phyloP scores from a whole-genome alignment of 2,888 invertebrate species.

The Unio delphinus region DNA sequence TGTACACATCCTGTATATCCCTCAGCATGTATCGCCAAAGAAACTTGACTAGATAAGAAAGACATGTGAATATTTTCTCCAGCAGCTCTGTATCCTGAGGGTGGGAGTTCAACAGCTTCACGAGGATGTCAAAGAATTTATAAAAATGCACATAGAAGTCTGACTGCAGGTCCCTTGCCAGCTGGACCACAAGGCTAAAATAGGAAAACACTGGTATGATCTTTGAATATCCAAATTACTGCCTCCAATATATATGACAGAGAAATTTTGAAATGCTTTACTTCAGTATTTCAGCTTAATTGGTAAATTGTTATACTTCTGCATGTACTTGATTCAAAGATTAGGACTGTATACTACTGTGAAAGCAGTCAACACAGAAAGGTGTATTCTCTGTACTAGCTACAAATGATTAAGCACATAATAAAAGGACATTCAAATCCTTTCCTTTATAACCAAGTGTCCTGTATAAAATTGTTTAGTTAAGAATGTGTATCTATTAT shows the following conservation, averaged over 20 bases:
- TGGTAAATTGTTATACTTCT: too few relatives aligned
- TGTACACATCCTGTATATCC: conserved; percentile 83
- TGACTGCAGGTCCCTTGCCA: conserved; percentile 88
- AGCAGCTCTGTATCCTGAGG: conserved; percentile 85
- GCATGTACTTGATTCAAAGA: too few relatives aligned
- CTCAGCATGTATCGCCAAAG: conserved; percentile 87
- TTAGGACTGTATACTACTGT: too few relatives aligned
- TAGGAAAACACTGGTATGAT: background rate
- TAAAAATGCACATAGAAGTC: conserved; percentile 91
- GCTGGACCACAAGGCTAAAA: conserved; percentile 83
- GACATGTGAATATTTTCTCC: conserved; percentile 87
- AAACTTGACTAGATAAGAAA: conserved; percentile 92
- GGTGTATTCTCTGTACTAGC: too few relatives aligned
- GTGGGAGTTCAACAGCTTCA: conserved; percentile 79
- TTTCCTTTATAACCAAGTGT: too few relatives aligned
- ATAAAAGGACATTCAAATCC: too few relatives aligned
- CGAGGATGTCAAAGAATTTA: conserved; percentile 81
- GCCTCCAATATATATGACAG: too few relatives aligned
- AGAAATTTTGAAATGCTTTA: background rate
- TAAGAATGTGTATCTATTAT: too few relatives aligned
- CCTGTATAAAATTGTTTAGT: too few relatives aligned
- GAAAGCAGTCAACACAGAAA: too few relatives aligned
- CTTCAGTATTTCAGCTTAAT: background rate
- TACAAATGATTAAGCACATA: too few relatives aligned
- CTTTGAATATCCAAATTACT: background rate